Evolutionary conservation across 2,797 vertebrate species (phyloP).

Genomic region (Melanotaenia trifasciata): DNA sequence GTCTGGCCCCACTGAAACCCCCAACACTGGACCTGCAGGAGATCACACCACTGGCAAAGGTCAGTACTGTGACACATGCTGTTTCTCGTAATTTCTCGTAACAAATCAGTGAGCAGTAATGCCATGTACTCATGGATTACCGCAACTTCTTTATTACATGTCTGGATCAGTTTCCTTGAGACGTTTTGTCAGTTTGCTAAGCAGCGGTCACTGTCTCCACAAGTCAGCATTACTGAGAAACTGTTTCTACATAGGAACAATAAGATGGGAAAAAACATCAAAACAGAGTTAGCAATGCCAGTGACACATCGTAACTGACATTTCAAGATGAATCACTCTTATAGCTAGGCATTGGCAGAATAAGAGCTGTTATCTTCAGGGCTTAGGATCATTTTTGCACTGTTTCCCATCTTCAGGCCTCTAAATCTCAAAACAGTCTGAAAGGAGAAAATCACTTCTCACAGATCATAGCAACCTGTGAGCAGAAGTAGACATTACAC

Average conservation of each 20-base stretch:
- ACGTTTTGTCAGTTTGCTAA: not conserved
- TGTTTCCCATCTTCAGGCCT: not conserved
- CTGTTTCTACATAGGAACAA: not conserved
- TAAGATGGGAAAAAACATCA: not conserved
- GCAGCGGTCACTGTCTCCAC: not conserved
- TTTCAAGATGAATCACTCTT: not conserved
- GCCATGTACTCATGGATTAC: not conserved
- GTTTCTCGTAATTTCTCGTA: not conserved
- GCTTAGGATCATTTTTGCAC: not conserved
- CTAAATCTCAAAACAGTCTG: not conserved
- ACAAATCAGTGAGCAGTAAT: not conserved
- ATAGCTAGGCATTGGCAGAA: not conserved
- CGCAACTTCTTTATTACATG: not conserved
- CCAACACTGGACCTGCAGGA: slow-evolving; percentile 80
- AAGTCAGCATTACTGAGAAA: slow-evolving; percentile 12
- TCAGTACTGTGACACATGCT: slow-evolving; percentile 41
- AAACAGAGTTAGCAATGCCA: not conserved
- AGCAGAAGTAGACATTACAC: not conserved
- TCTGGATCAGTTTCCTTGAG: not conserved
- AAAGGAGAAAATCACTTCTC: not conserved
- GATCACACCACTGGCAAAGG: slow-evolving; percentile 82
- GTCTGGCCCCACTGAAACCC: slow-evolving; percentile 72
- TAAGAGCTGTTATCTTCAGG: not conserved
- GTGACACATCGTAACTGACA: not conserved
- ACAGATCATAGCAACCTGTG: not conserved